Evolutionary conservation across 2,797 vertebrate species (phyloP), one percentile per base, ranked within the genome.

Genomic region (Melanogrammus aeglefinus): DNA sequence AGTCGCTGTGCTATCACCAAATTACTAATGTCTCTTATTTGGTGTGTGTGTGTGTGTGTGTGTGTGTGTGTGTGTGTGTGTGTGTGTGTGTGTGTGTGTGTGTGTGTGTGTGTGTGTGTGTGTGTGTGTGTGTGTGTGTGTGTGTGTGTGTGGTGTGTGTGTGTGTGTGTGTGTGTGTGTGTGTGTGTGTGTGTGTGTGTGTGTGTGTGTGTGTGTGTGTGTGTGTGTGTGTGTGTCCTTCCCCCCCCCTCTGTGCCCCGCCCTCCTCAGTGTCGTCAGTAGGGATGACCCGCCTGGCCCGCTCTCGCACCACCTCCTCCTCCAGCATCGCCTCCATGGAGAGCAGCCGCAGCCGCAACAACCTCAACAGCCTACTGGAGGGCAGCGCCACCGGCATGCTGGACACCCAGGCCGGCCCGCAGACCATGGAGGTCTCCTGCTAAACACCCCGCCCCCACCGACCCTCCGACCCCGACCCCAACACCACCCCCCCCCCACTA

Each of bases 401-500:
- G 87, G 95, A 96, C 87, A 90, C 88, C 91, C 95, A 95, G 88
- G 90, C 93, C 75, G 88, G 92, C 85, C 95, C 95, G 89, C 96
- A 97, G 88, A 98, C 97, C 90, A 96, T 99, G 96, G 97, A 98
- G 92, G 95, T 99, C 76, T 98, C 97, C 90, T 99, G 97, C 92
- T 98, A 96, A 95, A 89, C 38, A 33, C 31, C 21, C 8, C 66
- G 51, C 74, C 29, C 18, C 76, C 72, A 63, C 8, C 36, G 47
- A 57, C 47, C 47, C 47, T 21, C 47, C 47, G 24, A 44, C 72
- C 44, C 21, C 70, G n/a, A n/a, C n/a, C n/a, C n/a, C n/a, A n/a
- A n/a, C 51, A 4, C 3, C 31, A 33, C 7, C 27, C 39, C 47
- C 63, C 75, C 73, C 29, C n/a, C n/a, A n/a, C 39, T 44, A 72